Evolutionary conservation across 2,797 vertebrate genomes (phyloP), one percentile per base, ranked within the genome.

Genomic region (Gymnopithys bicolor): DNA sequence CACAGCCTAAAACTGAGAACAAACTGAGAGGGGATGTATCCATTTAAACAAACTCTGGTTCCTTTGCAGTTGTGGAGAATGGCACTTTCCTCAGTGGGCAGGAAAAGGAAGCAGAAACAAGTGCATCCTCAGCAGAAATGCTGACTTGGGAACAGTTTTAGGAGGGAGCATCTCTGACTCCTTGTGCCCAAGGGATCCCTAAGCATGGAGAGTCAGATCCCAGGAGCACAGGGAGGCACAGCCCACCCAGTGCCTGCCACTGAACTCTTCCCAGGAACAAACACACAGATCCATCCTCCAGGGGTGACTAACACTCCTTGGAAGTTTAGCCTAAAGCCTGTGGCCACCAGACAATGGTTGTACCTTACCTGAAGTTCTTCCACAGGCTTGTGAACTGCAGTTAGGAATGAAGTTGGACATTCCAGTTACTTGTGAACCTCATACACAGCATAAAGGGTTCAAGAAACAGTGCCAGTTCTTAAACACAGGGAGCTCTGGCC

Each of bases 261-360:
- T 5, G 3, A 32, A 45, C 5, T 6, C 48, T 41, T 63, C 28
- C 41, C 21, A 23, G 33, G 48, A 12, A 70, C 67, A 52, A 62
- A 56, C 17, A 5, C 7, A 5, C 7, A 1, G 4, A 58, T 27
- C 46, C 27, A 9, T 33, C 43, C 30, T 2, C 43, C 60, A 62
- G 41, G 0, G 0, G 63, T 43, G 68, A 67, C 52, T 19, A 66
- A 43, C 4, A 0, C 41, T 52, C 2, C 1, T 18, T 10, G 51
- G 23, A 89, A 66, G 71, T 37, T 66, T 4, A 70, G 73, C 43
- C n/a, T 30, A 17, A 45, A 89, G 51, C 56, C 68, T 27, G 13
- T 3, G 27, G 48, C 33, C 33, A 9, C 53, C 3, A 2, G 73
- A 32, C 15, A 48, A 32, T 2, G 23, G 46, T n/a, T 53, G 19